Conservation (phyloP, 2,888 invertebrate genomes). For the Gastrophysa polygoni region DNA sequence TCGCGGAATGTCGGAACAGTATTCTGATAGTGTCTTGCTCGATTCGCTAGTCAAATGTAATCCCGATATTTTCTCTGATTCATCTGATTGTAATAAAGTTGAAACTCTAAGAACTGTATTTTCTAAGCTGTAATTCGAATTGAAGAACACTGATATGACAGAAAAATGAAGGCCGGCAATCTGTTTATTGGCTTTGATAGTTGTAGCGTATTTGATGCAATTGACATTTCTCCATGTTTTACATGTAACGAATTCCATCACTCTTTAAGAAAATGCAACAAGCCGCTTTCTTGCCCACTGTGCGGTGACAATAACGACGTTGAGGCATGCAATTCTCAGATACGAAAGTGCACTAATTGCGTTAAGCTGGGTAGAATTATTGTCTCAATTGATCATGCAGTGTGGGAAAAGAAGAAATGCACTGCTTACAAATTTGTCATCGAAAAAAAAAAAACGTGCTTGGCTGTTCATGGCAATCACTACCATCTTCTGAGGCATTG, state of each 20-base stretch:
- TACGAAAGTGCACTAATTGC: constrained; percentile 7
- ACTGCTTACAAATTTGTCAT: constrained; percentile 2
- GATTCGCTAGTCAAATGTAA: too few species aligned
- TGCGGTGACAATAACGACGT: constrained; percentile 4
- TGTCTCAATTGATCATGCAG: constrained; percentile 7
- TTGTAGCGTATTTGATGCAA: constrained; percentile 13
- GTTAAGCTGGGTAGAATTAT: background rate
- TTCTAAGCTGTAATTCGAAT: background rate
- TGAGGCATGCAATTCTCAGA: constrained; percentile 5
- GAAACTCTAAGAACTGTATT: background rate
- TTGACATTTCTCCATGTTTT: constrained; percentile 3
- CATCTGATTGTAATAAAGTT: background rate
- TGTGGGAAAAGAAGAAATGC: constrained; percentile 10
- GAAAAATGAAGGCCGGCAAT: constrained; percentile 3
- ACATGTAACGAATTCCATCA: constrained; percentile 5
- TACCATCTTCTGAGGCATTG: background rate
- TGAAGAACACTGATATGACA: background rate
- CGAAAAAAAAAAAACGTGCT: constrained; percentile 3
- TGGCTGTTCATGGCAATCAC: constrained; percentile 6
- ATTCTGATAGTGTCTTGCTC: too few species aligned
- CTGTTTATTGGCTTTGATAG: constrained; percentile 9
- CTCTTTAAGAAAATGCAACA: constrained; percentile 4
- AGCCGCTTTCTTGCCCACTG: background rate
- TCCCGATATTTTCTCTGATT: background rate
- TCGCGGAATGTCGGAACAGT: too few species aligned